Evolutionary conservation across 2,888 invertebrate species (phyloP).

Genomic region (Colostygia pectinataria): DNA sequence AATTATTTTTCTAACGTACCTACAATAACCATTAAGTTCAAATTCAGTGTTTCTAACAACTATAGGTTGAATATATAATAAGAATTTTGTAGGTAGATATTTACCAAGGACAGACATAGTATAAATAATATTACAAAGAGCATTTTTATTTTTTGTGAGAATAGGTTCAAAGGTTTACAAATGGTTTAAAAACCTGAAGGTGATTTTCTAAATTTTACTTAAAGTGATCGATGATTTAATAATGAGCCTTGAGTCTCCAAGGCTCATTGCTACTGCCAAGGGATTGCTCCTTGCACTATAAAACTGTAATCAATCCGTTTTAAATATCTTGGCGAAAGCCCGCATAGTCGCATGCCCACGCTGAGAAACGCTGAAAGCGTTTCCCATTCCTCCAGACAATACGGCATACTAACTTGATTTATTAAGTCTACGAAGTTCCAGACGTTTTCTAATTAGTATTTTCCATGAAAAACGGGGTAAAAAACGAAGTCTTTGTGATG

Average conservation of each 20-base stretch:
- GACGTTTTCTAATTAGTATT: slow-evolving; percentile 27
- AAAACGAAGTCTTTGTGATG: slow-evolving; percentile 28
- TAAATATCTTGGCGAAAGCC: neutral
- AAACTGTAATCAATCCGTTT: neutral
- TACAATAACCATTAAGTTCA: neutral
- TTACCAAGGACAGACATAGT: too few relatives aligned
- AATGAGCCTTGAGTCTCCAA: too few relatives aligned
- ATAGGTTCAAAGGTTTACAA: too few relatives aligned
- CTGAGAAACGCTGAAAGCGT: slow-evolving; percentile 2
- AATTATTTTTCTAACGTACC: neutral
- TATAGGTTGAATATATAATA: too few relatives aligned
- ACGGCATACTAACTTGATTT: slow-evolving; percentile 22
- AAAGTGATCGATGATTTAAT: too few relatives aligned
- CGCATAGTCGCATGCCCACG: slow-evolving; percentile 2
- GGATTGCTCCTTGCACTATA: neutral
- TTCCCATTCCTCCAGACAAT: slow-evolving; percentile 10
- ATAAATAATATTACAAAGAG: too few relatives aligned
- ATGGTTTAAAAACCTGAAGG: too few relatives aligned
- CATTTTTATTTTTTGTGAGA: too few relatives aligned
- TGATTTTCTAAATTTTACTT: too few relatives aligned
- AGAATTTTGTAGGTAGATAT: too few relatives aligned
- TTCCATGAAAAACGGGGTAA: slow-evolving; percentile 19
- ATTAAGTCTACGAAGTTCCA: slow-evolving; percentile 23
- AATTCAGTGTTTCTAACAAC: neutral
- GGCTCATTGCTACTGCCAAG: too few relatives aligned